These are phyloP conservation scores for Mamestra configurata DNA, from an alignment of 1,140 invertebrate species.

Conservation along the genomic window DNA sequence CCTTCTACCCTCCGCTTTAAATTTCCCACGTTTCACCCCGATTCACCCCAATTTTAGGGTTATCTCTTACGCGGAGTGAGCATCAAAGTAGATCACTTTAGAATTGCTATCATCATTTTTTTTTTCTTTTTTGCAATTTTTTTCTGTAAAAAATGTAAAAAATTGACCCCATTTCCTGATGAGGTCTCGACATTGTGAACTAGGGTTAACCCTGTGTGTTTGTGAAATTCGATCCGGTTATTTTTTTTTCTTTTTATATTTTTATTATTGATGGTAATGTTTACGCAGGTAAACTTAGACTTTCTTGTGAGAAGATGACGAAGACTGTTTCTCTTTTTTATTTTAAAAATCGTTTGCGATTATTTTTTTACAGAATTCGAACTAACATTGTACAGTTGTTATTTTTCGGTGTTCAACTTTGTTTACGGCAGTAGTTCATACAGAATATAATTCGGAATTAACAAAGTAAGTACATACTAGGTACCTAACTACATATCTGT, in stretches of 20 bases:
- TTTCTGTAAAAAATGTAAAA: slow-evolving; percentile 65
- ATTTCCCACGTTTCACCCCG: slow-evolving; percentile 73
- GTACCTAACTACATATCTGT: no score
- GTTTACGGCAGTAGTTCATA: no score
- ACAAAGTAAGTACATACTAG: no score
- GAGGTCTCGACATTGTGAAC: slow-evolving; percentile 83
- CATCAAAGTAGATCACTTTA: slow-evolving; percentile 78
- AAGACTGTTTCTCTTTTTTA: background rate
- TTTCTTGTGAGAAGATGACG: slow-evolving; percentile 71
- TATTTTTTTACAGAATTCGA: background rate
- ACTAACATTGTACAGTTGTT: no score
- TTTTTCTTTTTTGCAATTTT: slow-evolving; percentile 60
- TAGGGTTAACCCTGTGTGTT: slow-evolving; percentile 75
- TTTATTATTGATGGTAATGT: slow-evolving; percentile 38
- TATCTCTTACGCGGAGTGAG: slow-evolving; percentile 70
- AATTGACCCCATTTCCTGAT: slow-evolving; percentile 81
- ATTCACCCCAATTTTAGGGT: slow-evolving; percentile 84
- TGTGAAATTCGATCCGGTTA: slow-evolving; percentile 83
- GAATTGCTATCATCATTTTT: slow-evolving; percentile 78
- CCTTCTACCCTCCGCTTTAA: slow-evolving; percentile 64
- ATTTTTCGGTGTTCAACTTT: no score
- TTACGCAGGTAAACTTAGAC: slow-evolving; percentile 50
- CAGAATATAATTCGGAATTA: no score
- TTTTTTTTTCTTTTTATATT: slow-evolving; percentile 53
- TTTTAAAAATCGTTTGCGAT: background rate